These are phyloP conservation scores for Xenopus tropicalis DNA, from an alignment of 2,113 vertebrate genomes.

Conservation along the genomic window DNA sequence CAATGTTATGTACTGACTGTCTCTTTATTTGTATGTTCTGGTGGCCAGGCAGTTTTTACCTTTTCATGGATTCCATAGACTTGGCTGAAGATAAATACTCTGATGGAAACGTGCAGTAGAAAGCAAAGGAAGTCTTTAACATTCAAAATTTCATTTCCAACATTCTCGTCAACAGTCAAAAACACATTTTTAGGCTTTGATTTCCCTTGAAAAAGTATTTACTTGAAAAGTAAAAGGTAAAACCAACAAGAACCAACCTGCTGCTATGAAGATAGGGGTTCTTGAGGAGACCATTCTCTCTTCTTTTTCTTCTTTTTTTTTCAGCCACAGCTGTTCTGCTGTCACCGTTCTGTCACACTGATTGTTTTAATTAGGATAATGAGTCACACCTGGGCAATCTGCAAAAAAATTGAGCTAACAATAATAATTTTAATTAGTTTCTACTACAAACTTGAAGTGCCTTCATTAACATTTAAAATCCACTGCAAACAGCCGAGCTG, in stretches of 20 bases:
- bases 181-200: too few relatives aligned
- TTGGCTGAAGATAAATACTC: too few relatives aligned
- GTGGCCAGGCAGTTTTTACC: too few relatives aligned
- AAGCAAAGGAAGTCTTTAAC: too few relatives aligned
- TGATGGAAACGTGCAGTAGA: too few relatives aligned
- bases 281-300: conserved; percentile 44
- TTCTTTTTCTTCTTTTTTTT: conserved; percentile 9
- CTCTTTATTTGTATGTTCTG: too few relatives aligned
- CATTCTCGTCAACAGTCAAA: too few relatives aligned
- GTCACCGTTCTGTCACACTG: conserved; percentile 59
- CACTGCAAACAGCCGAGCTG: not conserved
- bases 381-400: conserved; percentile 68
- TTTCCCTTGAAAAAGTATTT: too few relatives aligned
- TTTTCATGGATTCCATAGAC: too few relatives aligned
- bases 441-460: conserved; percentile 61
- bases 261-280: not conserved
- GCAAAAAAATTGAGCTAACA: conserved; percentile 55
- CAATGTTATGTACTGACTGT: too few relatives aligned
- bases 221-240: too few relatives aligned
- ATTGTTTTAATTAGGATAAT: conserved; percentile 71
- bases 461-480: conserved; percentile 60
- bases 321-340: conserved; percentile 58
- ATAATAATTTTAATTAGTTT: conserved; percentile 69
- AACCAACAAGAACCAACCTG: not conserved
- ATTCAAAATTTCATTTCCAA: too few relatives aligned